Evolutionary conservation across 2,113 vertebrate genomes (phyloP).

Genomic region (Panthera leo): DNA sequence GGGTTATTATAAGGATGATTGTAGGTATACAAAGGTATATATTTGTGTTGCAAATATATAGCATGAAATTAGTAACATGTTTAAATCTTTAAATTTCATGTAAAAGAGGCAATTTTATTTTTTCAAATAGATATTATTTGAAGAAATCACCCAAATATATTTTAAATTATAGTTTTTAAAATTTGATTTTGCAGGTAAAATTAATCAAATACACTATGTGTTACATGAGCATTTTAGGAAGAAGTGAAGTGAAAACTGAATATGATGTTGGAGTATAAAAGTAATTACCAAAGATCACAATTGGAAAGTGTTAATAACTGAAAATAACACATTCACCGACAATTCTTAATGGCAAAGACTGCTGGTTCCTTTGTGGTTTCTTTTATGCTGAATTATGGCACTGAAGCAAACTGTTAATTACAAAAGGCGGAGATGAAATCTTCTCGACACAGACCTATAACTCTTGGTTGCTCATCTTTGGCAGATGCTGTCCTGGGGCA

Average conservation of each 20-base stretch:
- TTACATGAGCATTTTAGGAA: neutral
- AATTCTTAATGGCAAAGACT: neutral
- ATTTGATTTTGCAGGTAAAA: neutral
- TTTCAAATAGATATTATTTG: neutral
- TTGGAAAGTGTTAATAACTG: conserved; percentile 29
- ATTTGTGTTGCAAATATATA: neutral
- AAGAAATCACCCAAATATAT: neutral
- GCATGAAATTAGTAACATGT: neutral
- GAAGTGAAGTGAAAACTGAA: neutral
- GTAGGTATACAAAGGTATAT: neutral
- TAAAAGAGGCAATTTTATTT: conserved; percentile 29
- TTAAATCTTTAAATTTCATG: neutral
- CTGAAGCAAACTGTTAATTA: conserved; percentile 14
- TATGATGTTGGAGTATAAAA: neutral
- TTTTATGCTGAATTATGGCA: neutral
- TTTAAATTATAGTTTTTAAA: neutral
- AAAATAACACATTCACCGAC: neutral
- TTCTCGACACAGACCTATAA: neutral
- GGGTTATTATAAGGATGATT: neutral
- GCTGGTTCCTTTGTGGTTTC: conserved; percentile 1
- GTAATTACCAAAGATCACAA: conserved; percentile 30
- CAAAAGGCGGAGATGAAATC: neutral
- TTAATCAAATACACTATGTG: neutral
- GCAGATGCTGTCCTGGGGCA: neutral
- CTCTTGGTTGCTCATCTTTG: neutral